Evolutionary conservation across 2,888 invertebrate genomes (phyloP), one percentile per base, ranked within the genome.

Genomic region (Schizaphis graminum): DNA sequence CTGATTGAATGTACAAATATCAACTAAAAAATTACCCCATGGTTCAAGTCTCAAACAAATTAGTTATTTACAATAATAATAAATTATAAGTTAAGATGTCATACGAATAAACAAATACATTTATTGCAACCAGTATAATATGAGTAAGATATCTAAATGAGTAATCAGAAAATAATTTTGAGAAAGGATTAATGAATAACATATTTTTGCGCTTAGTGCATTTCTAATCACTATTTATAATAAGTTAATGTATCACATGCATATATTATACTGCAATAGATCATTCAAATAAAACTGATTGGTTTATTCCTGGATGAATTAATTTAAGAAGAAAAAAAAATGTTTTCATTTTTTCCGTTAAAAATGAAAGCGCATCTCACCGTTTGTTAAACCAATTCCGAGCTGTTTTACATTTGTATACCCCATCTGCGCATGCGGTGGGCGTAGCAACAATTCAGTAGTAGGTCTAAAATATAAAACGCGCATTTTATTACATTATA

Each of bases 381-480:
- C 13, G 0, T 67, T 67, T n/a, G n/a, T n/a, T 5, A n/a, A 67
- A 67, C 1, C 67, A n/a, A 67, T 67, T 67, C 5, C 13, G 13
- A 16, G 67, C 13, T 16, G n/a, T 67, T 61, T 61, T 28, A 61
- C 26, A 61, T 61, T 61, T 28, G 7, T 61, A 61, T 61, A 28
- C 8, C n/a, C 41, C 3, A 44, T 61, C 57, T 8, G 57, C 24
- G 26, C 26, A 7, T 26, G 13, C 28, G 28, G n/a, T n/a, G 67
- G n/a, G 67, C 28, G 67, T 67, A 67, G 4, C n/a, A 67, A n/a
- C 13, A 67, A 67, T 67, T 67, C 67, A 67, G n/a, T 67, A 67
- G 67, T 67, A n/a, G n/a, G 67, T 67, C 67, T n/a, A 67, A n/a
- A 67, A 67, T 67, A n/a, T 67, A n/a, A 67, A 67, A 67, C 57